Percentiles rank a stretch among this genome's conserved stretches.
Conservation (phyloP, 2,113 vertebrate genomes). For the Phylloscopus trochilus region DNA sequence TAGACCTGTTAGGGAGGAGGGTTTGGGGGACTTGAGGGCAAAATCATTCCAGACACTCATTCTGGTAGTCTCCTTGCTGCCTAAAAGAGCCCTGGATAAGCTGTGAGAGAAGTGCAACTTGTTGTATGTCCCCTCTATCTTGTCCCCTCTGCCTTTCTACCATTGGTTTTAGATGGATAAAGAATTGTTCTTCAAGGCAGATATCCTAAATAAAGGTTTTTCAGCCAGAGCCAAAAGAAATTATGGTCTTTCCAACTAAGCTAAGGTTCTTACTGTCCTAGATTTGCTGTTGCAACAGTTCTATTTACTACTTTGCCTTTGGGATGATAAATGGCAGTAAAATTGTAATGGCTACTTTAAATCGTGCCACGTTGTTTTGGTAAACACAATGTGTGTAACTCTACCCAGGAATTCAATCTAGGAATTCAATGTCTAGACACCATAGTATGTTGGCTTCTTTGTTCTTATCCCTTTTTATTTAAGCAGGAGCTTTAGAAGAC, state of each 20-base stretch:
- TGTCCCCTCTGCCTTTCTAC: background rate
- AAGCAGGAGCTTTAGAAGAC: background rate
- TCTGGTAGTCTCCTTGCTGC: background rate
- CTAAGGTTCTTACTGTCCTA: background rate
- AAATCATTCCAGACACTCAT: background rate
- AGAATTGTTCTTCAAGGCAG: background rate
- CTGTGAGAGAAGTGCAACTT: background rate
- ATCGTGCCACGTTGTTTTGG: background rate
- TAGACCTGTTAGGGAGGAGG: background rate
- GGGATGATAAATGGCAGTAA: background rate
- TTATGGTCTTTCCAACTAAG: background rate
- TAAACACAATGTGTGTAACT: background rate
- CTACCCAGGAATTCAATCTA: background rate
- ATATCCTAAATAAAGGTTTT: background rate
- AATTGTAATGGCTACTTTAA: background rate
- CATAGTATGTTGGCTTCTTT: background rate
- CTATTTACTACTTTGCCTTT: background rate
- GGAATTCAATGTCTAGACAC: background rate
- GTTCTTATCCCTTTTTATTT: background rate
- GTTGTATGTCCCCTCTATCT: rapidly evolving
- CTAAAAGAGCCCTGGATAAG: background rate
- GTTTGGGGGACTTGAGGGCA: background rate
- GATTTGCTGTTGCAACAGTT: background rate
- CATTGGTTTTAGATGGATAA: background rate
- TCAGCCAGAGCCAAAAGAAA: background rate